A percentile compares a stretch with the other conserved stretches of the same genome.
Conservation (phyloP, 1,140 invertebrate genomes). For the Augochlora pura region DNA sequence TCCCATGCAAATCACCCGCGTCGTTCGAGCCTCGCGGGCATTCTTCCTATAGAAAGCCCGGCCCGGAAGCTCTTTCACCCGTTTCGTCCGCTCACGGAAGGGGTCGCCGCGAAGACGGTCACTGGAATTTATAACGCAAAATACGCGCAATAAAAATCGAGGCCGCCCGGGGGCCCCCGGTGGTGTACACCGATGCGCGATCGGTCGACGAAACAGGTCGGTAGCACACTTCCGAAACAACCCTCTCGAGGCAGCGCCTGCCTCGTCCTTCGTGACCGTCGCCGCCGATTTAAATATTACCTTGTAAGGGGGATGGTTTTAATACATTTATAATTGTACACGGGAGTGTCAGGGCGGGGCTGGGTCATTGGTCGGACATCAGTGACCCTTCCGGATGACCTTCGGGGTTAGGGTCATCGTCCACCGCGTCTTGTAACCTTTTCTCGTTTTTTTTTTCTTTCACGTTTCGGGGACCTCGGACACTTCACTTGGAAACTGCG, state of each 20-base stretch:
- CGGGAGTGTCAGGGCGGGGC: constrained; percentile 69
- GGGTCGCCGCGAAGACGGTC: constrained; percentile 31
- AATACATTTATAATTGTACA: constrained; percentile 79
- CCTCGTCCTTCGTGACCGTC: constrained; percentile 48
- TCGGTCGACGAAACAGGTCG: constrained; percentile 53
- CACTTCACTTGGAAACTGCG: constrained; percentile 61
- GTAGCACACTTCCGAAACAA: constrained; percentile 29
- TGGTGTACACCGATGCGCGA: constrained; percentile 51
- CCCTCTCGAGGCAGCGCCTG: constrained; percentile 16
- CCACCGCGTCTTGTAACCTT: constrained; percentile 59
- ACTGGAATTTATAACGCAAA: constrained; percentile 76
- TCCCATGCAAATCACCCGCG: constrained; percentile 26
- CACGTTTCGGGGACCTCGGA: constrained; percentile 26
- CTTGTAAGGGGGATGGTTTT: constrained; percentile 73
- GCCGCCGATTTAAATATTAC: constrained; percentile 76
- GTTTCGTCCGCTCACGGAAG: neutral
- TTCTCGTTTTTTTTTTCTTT: constrained; percentile 1
- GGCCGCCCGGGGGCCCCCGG: constrained; percentile 26
- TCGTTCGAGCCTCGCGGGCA: neutral
- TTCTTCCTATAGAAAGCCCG: constrained; percentile 12
- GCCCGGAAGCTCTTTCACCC: neutral
- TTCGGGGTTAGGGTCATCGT: constrained; percentile 57
- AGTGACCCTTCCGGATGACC: constrained; percentile 73
- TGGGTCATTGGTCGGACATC: constrained; percentile 77
- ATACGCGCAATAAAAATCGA: constrained; percentile 75